A percentile compares a stretch with the other conserved stretches of the same genome.
These are phyloP conservation scores for Tribolium castaneum DNA, from an alignment of 1,140 invertebrate species.

Conservation along the genomic window DNA sequence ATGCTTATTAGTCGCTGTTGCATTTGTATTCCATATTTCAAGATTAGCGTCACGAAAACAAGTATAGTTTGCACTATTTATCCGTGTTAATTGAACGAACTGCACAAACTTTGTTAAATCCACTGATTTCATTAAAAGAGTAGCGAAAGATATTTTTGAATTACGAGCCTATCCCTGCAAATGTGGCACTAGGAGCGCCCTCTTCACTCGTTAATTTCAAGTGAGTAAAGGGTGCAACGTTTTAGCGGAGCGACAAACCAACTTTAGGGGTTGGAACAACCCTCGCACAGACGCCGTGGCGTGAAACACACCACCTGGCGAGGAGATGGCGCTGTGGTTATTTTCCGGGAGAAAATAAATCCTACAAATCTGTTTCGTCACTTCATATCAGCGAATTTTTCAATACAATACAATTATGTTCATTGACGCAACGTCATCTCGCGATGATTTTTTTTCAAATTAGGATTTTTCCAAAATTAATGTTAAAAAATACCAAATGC, in stretches of 20 bases:
- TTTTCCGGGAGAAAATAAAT: too few species aligned
- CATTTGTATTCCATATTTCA: background rate
- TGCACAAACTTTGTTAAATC: background rate
- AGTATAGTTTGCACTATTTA: background rate
- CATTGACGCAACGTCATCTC: too few species aligned
- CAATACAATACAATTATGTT: too few species aligned
- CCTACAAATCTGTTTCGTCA: too few species aligned
- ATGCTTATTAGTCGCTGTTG: background rate
- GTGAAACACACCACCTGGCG: background rate
- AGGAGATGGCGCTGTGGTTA: background rate
- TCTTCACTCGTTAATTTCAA: too few species aligned
- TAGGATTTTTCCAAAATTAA: too few species aligned
- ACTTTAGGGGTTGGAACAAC: background rate
- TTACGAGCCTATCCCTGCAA: too few species aligned
- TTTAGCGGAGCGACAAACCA: background rate
- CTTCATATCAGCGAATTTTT: too few species aligned
- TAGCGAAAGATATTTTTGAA: background rate
- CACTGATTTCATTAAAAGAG: background rate
- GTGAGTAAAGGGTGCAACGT: too few species aligned
- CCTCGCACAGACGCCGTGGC: background rate
- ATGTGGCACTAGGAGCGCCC: too few species aligned
- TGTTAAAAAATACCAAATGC: background rate
- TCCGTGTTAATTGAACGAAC: background rate
- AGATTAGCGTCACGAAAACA: background rate
- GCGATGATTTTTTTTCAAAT: too few species aligned